These are phyloP conservation scores for Tragulus kanchil DNA, from an alignment of 2,113 vertebrate genomes.

Conservation along the genomic window DNA sequence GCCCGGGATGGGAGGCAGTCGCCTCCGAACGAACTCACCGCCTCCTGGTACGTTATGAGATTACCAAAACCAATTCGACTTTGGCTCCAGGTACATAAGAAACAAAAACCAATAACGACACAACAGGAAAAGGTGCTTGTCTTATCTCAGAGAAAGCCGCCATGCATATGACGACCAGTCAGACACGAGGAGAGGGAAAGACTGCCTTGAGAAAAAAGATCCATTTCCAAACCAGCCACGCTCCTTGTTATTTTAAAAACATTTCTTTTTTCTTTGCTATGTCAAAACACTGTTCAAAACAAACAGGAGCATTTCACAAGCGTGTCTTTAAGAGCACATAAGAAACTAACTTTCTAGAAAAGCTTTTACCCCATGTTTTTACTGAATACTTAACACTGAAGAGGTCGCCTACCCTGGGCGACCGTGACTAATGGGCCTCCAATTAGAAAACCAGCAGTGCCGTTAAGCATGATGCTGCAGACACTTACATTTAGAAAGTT, in stretches of 20 bases:
- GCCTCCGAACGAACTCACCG: slow-evolving; percentile 56
- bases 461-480: neutral
- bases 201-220: neutral
- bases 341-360: neutral
- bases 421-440: neutral
- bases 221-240: neutral
- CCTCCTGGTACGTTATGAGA: slow-evolving; percentile 63
- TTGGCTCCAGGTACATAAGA: slow-evolving; percentile 63
- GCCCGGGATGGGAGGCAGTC: neutral
- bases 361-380: neutral
- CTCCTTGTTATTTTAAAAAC: neutral
- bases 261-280: neutral
- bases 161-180: neutral
- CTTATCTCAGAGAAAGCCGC: neutral
- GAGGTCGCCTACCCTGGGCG: neutral
- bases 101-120: neutral
- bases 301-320: neutral
- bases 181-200: neutral
- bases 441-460: neutral
- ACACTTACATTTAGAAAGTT: neutral
- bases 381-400: neutral
- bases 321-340: neutral
- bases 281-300: neutral
- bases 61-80: slow-evolving; percentile 75
- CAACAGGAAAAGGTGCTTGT: slow-evolving; percentile 45